phyloP scores from a whole-genome alignment of 2,113 vertebrate genomes.

The Notarius lentiginosus region DNA sequence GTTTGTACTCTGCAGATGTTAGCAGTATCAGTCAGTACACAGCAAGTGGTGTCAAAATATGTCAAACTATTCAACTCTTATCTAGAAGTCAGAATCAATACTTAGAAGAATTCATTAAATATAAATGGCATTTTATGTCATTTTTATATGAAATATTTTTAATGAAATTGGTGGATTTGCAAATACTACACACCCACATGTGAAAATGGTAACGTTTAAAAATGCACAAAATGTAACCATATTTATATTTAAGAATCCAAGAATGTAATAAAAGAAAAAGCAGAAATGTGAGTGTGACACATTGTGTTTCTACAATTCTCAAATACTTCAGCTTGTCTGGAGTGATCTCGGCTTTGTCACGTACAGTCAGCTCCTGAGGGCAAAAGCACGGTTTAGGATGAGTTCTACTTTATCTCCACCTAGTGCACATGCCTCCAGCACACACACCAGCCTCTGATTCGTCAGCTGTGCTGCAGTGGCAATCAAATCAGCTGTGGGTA shows the following conservation, averaged over 20 bases:
- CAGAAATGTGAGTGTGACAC: background rate
- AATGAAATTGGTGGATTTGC: background rate
- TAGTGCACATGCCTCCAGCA: slow-evolving; percentile 72
- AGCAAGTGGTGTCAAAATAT: background rate
- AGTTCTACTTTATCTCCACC: slow-evolving; percentile 65
- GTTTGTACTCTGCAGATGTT: background rate
- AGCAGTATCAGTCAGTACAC: background rate
- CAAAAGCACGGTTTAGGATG: slow-evolving; percentile 66
- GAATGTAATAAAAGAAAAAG: background rate
- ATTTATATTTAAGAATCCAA: background rate
- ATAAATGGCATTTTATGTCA: background rate
- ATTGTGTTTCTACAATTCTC: background rate
- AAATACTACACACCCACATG: background rate
- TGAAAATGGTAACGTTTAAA: background rate
- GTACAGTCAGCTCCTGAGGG: slow-evolving; percentile 51
- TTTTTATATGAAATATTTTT: background rate
- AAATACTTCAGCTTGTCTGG: background rate
- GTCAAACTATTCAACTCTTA: background rate
- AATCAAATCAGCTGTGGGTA: slow-evolving; percentile 66
- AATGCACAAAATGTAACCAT: background rate
- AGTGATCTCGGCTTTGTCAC: background rate
- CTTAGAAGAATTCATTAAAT: background rate
- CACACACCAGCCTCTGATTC: slow-evolving; percentile 71
- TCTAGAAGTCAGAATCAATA: background rate
- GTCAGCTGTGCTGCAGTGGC: slow-evolving; percentile 62